phyloP scores from a whole-genome alignment of 2,113 vertebrate species.

The Hemichromis elongatus region DNA sequence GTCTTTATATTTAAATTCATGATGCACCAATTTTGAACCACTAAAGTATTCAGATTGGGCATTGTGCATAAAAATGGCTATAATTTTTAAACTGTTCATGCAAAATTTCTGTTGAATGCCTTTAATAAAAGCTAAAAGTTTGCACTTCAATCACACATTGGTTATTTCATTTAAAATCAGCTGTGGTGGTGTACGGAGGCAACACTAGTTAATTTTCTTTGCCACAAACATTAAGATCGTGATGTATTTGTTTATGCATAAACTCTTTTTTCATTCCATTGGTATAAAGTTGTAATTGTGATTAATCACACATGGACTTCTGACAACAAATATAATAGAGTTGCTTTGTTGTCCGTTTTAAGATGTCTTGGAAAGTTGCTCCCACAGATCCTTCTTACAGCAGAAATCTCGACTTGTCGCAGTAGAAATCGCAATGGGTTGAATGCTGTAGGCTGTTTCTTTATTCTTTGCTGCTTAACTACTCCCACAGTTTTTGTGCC shows the following conservation, averaged over 20 bases:
- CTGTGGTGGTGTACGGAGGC: rapidly evolving
- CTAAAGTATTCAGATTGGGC: not conserved
- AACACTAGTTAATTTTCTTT: rapidly evolving
- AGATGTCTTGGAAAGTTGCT: not conserved
- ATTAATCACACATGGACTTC: not conserved
- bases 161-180: not conserved
- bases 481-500: too few species aligned
- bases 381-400: not conserved
- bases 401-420: not conserved
- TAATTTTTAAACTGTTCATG: not conserved
- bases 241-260: not conserved
- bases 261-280: not conserved
- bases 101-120: not conserved
- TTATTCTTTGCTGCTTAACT: too few species aligned
- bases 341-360: too few species aligned
- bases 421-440: not conserved
- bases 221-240: not conserved
- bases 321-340: not conserved
- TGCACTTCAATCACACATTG: too few species aligned
- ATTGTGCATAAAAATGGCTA: not conserved
- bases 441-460: too few species aligned
- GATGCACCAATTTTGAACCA: not conserved
- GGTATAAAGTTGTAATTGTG: not conserved
- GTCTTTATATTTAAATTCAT: not conserved
- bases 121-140: not conserved